These are phyloP conservation scores for Bettongia penicillata DNA, from an alignment of 2,113 vertebrate species.

Conservation along the genomic window DNA sequence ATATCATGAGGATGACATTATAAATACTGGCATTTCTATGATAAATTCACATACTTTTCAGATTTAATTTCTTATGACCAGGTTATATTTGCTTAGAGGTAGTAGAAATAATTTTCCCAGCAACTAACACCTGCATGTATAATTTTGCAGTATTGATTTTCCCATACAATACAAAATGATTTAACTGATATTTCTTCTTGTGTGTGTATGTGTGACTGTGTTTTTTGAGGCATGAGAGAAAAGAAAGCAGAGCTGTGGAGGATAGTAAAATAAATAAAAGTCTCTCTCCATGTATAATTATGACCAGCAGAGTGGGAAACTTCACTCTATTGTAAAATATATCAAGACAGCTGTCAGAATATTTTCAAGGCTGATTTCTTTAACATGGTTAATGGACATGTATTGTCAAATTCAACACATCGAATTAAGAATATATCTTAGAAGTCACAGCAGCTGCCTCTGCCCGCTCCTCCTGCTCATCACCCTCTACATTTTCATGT, in stretches of 20 bases:
- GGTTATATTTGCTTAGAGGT: constrained; percentile 14
- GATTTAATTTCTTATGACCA: constrained; percentile 12
- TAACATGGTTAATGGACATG: constrained; percentile 59
- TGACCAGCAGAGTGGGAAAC: constrained; percentile 52
- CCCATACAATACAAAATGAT: neutral
- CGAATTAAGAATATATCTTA: constrained; percentile 54
- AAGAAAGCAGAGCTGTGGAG: constrained; percentile 37
- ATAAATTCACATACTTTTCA: neutral
- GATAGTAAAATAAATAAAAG: constrained; percentile 51
- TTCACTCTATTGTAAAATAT: constrained; percentile 35
- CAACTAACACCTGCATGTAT: neutral
- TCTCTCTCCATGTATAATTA: constrained; percentile 58
- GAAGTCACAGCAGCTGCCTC: no score
- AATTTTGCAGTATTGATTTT: neutral
- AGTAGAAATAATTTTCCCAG: constrained; percentile 14
- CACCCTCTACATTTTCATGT: no score
- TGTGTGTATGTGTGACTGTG: neutral
- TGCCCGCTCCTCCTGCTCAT: no score
- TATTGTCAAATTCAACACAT: constrained; percentile 57
- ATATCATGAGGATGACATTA: neutral
- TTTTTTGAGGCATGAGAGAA: constrained; percentile 10
- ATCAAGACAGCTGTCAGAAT: constrained; percentile 66
- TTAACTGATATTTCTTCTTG: neutral
- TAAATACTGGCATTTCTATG: constrained; percentile 33
- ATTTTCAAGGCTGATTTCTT: constrained; percentile 65